Evolutionary conservation across 2,888 invertebrate species (phyloP).

Genomic region (Pristionchus maxplancki): DNA sequence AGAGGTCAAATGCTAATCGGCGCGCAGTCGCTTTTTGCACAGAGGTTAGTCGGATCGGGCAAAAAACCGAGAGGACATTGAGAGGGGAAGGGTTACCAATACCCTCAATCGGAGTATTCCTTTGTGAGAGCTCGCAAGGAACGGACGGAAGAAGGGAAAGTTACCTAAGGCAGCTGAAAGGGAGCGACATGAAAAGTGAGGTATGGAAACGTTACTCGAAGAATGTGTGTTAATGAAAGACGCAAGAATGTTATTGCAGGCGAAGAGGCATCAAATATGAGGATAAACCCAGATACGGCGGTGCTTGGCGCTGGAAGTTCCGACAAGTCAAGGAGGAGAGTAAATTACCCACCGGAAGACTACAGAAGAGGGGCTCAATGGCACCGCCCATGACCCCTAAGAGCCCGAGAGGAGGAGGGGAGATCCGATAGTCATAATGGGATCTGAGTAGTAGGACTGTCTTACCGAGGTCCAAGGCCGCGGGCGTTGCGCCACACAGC

Average conservation of each 20-base stretch:
- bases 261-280: neutral
- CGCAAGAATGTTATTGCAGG: neutral
- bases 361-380: neutral
- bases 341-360: neutral
- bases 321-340: neutral
- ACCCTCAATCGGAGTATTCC: neutral
- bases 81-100: neutral
- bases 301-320: neutral
- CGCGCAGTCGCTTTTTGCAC: neutral
- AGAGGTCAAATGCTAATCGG: slow-evolving; percentile 36
- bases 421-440: slow-evolving; percentile 5
- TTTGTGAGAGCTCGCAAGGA: neutral
- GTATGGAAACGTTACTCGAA: neutral
- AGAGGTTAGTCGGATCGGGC: neutral
- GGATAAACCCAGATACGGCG: slow-evolving; percentile 6
- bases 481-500: neutral
- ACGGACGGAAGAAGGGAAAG: neutral
- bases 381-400: neutral
- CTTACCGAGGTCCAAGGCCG: neutral
- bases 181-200: neutral
- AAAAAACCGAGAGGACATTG: neutral
- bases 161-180: neutral
- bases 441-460: neutral
- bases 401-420: neutral
- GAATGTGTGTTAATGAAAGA: slow-evolving; percentile 29